Evolutionary conservation across 2,113 vertebrate genomes (phyloP).

Genomic region (Herpetotheres cachinnans): DNA sequence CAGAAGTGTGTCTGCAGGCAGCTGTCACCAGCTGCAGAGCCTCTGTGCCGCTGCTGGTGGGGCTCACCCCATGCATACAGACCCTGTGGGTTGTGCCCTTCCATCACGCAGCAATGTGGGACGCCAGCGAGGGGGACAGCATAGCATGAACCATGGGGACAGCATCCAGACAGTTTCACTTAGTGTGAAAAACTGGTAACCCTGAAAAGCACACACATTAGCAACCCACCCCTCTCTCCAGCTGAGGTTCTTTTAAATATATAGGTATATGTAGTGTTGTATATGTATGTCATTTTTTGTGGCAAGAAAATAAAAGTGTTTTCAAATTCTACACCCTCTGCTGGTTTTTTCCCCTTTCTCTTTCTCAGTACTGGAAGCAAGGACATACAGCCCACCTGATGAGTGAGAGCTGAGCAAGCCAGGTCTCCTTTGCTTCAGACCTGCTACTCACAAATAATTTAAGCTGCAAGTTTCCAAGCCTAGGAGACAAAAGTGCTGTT

Average conservation of each 20-base stretch:
- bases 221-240: neutral
- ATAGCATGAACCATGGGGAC: neutral
- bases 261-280: neutral
- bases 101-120: rapidly evolving
- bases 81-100: rapidly evolving
- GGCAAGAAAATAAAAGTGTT: neutral
- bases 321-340: neutral
- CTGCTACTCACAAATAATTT: neutral
- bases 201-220: neutral
- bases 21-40: neutral
- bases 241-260: neutral
- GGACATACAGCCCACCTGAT: neutral
- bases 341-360: neutral
- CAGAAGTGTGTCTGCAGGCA: neutral
- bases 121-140: neutral
- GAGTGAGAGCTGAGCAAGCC: neutral
- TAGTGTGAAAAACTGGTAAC: neutral
- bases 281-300: neutral
- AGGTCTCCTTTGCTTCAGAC: conserved; percentile 8
- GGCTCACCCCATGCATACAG: rapidly evolving
- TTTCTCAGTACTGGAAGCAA: neutral
- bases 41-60: rapidly evolving
- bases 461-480: neutral
- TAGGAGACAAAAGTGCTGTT: neutral
- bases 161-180: neutral